phyloP scores from a whole-genome alignment of 2,888 invertebrate genomes.

The Aradus depressus region DNA sequence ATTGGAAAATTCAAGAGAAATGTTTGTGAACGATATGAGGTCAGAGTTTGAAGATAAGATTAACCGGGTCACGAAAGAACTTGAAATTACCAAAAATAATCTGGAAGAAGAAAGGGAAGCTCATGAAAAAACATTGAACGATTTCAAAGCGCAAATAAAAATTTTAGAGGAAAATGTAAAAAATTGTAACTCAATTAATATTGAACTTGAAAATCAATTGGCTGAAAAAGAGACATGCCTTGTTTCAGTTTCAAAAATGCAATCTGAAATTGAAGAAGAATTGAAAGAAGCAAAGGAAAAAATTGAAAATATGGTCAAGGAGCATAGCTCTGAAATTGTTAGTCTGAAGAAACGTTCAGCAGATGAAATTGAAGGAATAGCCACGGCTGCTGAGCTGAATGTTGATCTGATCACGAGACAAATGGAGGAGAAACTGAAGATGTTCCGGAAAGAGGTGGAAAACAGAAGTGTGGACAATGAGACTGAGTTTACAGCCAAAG shows the following conservation, averaged over 20 bases:
- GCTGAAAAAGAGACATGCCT: slow-evolving; percentile 15
- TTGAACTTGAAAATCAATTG: slow-evolving; percentile 21
- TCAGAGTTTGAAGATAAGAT: slow-evolving; percentile 10
- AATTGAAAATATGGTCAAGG: slow-evolving; percentile 13
- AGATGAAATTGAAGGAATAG: slow-evolving; percentile 18
- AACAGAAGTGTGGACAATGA: slow-evolving; percentile 13
- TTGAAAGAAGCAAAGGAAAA: slow-evolving; percentile 17
- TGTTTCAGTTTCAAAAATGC: slow-evolving; percentile 18
- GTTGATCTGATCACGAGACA: slow-evolving; percentile 14
- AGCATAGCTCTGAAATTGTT: slow-evolving; percentile 16
- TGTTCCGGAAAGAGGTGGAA: slow-evolving; percentile 21
- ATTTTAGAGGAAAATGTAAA: slow-evolving; percentile 24
- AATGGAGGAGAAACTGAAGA: slow-evolving; percentile 18
- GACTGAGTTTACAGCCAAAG: slow-evolving; percentile 12
- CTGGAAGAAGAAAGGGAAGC: slow-evolving; percentile 15
- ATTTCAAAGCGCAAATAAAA: slow-evolving; percentile 20
- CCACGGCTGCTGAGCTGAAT: slow-evolving; percentile 19
- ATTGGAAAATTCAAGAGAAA: slow-evolving; percentile 18
- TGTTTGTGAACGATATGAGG: slow-evolving; percentile 13
- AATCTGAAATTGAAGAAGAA: slow-evolving; percentile 16
- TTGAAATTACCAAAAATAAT: slow-evolving; percentile 16
- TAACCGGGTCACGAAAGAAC: slow-evolving; percentile 18
- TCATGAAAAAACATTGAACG: slow-evolving; percentile 19
- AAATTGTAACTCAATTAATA: slow-evolving; percentile 22
- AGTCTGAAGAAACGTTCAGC: slow-evolving; percentile 7